A percentile compares a stretch with the other conserved stretches of the same genome.
These are phyloP conservation scores for Achlya flavicornis DNA, from an alignment of 2,888 invertebrate species.

Conservation along the genomic window DNA sequence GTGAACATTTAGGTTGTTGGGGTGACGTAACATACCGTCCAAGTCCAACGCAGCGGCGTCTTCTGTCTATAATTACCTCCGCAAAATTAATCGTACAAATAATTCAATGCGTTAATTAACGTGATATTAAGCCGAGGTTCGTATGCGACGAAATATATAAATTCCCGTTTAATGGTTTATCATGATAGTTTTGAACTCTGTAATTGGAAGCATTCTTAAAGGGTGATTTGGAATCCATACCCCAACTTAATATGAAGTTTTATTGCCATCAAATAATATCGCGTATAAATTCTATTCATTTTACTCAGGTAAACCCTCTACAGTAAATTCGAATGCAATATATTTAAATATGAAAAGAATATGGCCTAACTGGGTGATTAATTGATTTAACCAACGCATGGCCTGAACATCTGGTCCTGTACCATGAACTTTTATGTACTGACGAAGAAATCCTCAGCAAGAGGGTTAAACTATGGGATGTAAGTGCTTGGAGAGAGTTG, in stretches of 20 bases:
- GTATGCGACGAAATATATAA: background rate
- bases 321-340: too few relatives aligned
- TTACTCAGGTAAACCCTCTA: too few relatives aligned
- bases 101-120: background rate
- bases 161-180: background rate
- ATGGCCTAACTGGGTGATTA: too few relatives aligned
- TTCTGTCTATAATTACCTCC: background rate
- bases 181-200: background rate
- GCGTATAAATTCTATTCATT: too few relatives aligned
- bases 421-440: too few relatives aligned
- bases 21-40: background rate
- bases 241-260: too few relatives aligned
- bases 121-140: background rate
- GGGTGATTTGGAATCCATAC: background rate
- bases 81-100: background rate
- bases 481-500: too few relatives aligned
- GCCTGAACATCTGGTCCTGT: too few relatives aligned
- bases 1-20: constrained; percentile 9
- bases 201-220: background rate
- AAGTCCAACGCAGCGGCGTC: background rate
- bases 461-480: too few relatives aligned
- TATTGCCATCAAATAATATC: background rate
- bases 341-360: too few relatives aligned
- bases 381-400: too few relatives aligned
- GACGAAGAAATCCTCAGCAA: too few relatives aligned